A percentile compares a stretch with the other conserved stretches of the same genome.
These are phyloP conservation scores for Gadus chalcogrammus DNA, from an alignment of 2,113 vertebrate genomes.

Conservation along the genomic window DNA sequence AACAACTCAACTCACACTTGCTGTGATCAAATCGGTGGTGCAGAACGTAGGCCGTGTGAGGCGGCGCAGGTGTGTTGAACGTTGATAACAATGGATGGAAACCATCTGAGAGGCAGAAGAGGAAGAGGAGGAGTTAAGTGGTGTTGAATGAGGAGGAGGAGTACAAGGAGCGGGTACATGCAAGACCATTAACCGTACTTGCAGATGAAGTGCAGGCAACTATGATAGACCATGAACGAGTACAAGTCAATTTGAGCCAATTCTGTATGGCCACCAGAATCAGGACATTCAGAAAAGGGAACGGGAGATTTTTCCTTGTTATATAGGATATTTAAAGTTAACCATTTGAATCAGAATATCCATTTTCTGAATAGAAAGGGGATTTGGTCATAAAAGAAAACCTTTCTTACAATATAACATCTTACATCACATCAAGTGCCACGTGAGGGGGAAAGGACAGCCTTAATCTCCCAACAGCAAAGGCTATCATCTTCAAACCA, in stretches of 20 bases:
- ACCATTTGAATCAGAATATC: background rate
- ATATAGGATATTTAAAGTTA: background rate
- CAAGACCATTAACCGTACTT: too few relatives aligned
- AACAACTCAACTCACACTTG: too few relatives aligned
- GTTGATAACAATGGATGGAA: too few relatives aligned
- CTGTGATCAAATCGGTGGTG: too few relatives aligned
- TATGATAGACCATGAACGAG: background rate
- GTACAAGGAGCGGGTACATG: too few relatives aligned
- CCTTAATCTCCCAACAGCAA: slow-evolving; percentile 12
- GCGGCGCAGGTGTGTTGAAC: too few relatives aligned
- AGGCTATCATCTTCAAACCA: slow-evolving; percentile 8
- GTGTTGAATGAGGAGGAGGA: too few relatives aligned
- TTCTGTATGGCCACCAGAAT: background rate
- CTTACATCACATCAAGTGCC: slow-evolving; percentile 6
- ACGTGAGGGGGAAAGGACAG: slow-evolving; percentile 4
- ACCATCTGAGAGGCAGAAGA: too few relatives aligned
- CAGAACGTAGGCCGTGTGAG: too few relatives aligned
- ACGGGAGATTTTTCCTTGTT: background rate
- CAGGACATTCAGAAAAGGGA: slow-evolving; percentile 6
- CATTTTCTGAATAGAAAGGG: background rate
- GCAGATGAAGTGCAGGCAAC: too few relatives aligned
- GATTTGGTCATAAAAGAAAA: background rate
- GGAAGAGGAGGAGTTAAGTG: too few relatives aligned
- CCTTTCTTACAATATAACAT: slow-evolving; percentile 2
- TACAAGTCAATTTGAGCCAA: slow-evolving; percentile 1